Evolutionary conservation across 2,797 vertebrate genomes (phyloP), one percentile per base, ranked within the genome.

Genomic region (Coranthus polyacanthus): DNA sequence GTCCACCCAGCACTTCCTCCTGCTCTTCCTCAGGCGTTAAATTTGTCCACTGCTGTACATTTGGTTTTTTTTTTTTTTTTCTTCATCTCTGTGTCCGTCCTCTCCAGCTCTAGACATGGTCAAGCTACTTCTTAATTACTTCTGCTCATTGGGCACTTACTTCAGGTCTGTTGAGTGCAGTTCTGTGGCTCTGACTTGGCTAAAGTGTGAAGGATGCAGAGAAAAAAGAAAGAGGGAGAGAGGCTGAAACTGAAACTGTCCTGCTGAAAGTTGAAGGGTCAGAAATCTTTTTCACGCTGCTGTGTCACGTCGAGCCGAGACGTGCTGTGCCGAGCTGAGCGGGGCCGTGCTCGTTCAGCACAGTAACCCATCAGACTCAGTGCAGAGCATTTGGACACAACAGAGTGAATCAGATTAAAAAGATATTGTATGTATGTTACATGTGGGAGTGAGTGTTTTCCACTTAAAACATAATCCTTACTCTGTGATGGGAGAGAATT

Each of bases 1-100:
- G 61, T 89, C 86, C 84, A 82, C 83, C 83, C 80, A 90, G 89
- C 88, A 84, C 88, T 86, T 88, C 82, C 62, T 78, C 57, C 69
- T 82, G 73, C 75, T 84, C 85, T 79, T 85, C 89, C 86, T 88
- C 86, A 88, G 89, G 88, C 82, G 66, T 81, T 76, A 36, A 47
- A 79, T 75, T 66, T 75, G 68, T 76, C 84, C 70, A 58, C 75
- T 67, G 54, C 82, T 86, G 63, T 68, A 42, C 41, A 20, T 65
- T 22, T 24, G 53, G n/a, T n/a, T n/a, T 71, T 60, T 37, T 54
- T 45, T 59, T 32, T 32, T 32, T 32, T 1, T 32, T 1, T 32
- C 7, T 32, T 10, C 29, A 34, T 70, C 64, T 81, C 71, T 68
- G 24, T 64, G 56, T 68, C 81, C 37, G 52, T 77, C 76, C 65